Conservation (phyloP, 2,113 vertebrate genomes). For the Muntiacus muntjak region DNA sequence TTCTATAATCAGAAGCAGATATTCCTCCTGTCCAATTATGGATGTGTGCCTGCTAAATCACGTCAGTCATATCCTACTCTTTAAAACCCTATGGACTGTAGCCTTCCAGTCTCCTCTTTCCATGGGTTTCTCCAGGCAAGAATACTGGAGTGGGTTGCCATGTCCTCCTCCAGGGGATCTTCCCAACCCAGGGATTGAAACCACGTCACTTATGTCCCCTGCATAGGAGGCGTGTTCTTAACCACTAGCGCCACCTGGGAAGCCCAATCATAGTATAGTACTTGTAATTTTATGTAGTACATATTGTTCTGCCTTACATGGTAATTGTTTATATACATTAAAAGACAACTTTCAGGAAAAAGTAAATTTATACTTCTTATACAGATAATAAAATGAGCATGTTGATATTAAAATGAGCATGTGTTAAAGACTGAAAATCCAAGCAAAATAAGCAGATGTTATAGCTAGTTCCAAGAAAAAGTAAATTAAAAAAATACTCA, state of each 20-base stretch:
- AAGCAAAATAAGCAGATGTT: background rate
- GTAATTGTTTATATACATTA: background rate
- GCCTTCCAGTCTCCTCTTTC: background rate
- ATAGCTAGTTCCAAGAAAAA: background rate
- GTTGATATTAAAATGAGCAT: background rate
- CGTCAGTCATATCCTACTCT: background rate
- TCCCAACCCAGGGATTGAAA: background rate
- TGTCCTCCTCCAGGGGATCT: background rate
- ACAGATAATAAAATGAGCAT: background rate
- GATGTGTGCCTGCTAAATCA: background rate
- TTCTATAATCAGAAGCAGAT: background rate
- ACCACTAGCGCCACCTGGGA: background rate
- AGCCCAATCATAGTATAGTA: background rate
- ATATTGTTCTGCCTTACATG: background rate
- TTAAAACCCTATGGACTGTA: background rate
- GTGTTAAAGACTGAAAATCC: background rate
- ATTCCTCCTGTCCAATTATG: background rate
- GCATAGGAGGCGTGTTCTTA: background rate
- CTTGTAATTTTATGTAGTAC: background rate
- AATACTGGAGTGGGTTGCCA: background rate
- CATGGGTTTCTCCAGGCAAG: background rate
- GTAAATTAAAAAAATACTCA: background rate
- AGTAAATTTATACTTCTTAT: background rate
- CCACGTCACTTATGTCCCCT: background rate
- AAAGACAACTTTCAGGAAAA: slow-evolving; percentile 9